Base-by-base conservation (phyloP, 2,797 vertebrate species). In the Epinephelus awoara region DNA sequence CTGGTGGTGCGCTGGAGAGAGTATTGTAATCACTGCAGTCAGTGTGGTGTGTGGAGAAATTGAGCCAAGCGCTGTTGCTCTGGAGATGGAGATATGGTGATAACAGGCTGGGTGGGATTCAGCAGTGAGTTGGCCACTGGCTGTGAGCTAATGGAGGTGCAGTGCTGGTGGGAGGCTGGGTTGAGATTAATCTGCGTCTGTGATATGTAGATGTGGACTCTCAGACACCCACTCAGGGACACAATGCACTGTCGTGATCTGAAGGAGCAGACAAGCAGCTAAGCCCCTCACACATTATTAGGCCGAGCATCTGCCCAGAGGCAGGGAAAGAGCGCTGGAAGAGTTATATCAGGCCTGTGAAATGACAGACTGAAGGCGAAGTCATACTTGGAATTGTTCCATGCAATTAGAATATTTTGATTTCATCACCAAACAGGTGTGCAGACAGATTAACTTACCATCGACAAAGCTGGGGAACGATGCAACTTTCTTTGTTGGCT, bases 401-500 rank as follows among this genome's bases (percentile, higher is more conserved):
- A 79, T 72, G 62, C 55, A 58, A 81, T 88, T 79, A 69, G 47
- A 77, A 55, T 84, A 67, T 78, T 79, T 67, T 76, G 44, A 88
- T 90, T 89, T 86, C 21, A 89, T 80, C 69, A 67, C 34, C 62
- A 46, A 85, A 70, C 76, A 85, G 72, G 80, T 85, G 56, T 72
- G 52, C 64, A 76, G 65, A 70, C 44, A 67, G 69, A 87, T 77
- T 63, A 67, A 93, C 98, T 97, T 94, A 99, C 98, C 98, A 87
- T 99, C 98, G 67, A 99, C 98, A 93, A 99, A 99, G 93, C 98
- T 99, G 82, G 98, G 98, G 90, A 99, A 99, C 1, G 98, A 96
- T 19, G 98, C 94, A 52, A 95, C 96, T 92, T 99, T 99, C 96
- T 98, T 99, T 62, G 97, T 96, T 92, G 97, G 96, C 96, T 95